Base-by-base conservation (phyloP, 2,797 vertebrate genomes). In the Onychomys leucogaster region DNA sequence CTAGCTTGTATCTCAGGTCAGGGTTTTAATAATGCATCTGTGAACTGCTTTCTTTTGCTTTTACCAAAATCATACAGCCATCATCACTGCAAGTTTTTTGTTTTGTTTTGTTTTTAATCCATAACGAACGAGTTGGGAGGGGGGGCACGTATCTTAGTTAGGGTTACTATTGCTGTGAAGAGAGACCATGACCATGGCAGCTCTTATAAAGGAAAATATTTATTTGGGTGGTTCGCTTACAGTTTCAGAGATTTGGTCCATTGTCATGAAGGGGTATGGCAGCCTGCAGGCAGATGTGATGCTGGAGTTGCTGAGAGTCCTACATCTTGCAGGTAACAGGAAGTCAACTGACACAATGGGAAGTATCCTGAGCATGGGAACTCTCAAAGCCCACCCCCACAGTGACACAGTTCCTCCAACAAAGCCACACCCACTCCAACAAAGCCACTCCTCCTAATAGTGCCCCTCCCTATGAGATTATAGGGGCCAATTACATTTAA, bases 11-110 rank as follows among this genome's bases (percentile, higher is more conserved):
- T 97, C 83, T 95, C 67, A 65, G 95, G 94, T 94, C 89, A 86
- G 87, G 87, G 92, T 96, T 96, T 97, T 97, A 97, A 96, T 97
- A 95, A 96, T 55, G 61, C 52, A 57, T 93, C 76, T 95, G 82
- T 78, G 80, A 96, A 90, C 93, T 96, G 82, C 90, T 94, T 97
- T 93, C 91, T 86, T 71, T 92, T 75, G 37, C 83, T 90, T 95
- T 96, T 95, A 90, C 94, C 94, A 95, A 96, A 95, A 95, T 90
- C 93, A 77, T 80, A 46, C 29, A 80, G 57, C 76, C 91, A 92
- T 83, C 76, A 71, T 97, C 80, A 92, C 94, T 90, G 67, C 89
- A 95, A 86, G 41, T 95, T 96, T n/a, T n/a, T n/a, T n/a, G n/a
- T n/a, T n/a, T n/a, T n/a, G n/a, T n/a, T n/a, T n/a, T n/a, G n/a